Base-by-base conservation (phyloP, 2,113 vertebrate genomes). In the Psilopsiagon aymara region DNA sequence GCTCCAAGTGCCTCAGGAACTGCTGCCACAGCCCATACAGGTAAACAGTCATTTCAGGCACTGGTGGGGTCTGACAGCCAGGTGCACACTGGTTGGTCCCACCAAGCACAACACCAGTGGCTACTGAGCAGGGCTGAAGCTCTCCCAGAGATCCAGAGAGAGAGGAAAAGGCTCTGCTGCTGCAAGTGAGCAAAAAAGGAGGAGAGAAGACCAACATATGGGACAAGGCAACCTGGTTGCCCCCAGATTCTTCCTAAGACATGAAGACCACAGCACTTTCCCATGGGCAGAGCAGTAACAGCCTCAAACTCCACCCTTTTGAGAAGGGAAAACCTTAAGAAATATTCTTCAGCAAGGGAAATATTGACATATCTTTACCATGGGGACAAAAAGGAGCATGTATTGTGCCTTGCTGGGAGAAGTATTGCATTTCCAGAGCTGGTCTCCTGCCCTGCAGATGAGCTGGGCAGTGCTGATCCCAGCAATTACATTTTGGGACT, bases 401-500 rank as follows among this genome's bases (percentile, higher is more conserved):
- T 6, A 63, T 52, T 47, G 53, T 25, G 27, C 33, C 43, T 63
- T 1, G 2, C 37, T 62, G 28, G 25, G 60, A 60, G 25, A 21
- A 73, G 15, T 4, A 17, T 3, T 0, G 0, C 33, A 2, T 37
- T 37, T 31, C 43, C 37, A 29, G 17, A 67, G 29, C 28, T 17
- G 33, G 8, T 9, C 24, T 43, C 11, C 3, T 31, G 17, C 27
- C 44, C 63, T 37, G 57, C n/a, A 44, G 64, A 15, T 37, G 31
- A 59, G 24, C 25, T 24, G 35, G 47, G 68, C 52, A 66, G 21
- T 2, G 35, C 60, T 67, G 78, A 27, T 3, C 43, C 63, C 6
- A 21, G n/a, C 14, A n/a, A 23, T 10, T 3, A 1, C 39, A 19
- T 17, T 1, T 51, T 51, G n/a, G 69, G 27, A 9, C 10, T 1